Conservation (phyloP, 35 echinoderm and acorn worm genomes). For the Holothuria glaberrima region DNA sequence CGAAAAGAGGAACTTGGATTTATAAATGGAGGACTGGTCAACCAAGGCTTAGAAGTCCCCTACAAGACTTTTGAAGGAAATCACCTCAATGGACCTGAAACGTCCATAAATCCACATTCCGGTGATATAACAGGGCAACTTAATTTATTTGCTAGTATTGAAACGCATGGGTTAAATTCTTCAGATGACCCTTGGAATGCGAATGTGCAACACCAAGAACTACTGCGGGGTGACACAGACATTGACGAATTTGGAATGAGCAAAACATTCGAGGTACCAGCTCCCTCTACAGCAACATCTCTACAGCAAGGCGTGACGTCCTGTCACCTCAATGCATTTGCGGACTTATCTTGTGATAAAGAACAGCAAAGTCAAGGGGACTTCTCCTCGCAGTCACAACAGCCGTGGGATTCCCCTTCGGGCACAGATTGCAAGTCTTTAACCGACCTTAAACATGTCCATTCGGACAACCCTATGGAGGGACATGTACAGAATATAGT, state of each 20-base stretch:
- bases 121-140: neutral
- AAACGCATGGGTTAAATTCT: neutral
- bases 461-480: too few relatives aligned
- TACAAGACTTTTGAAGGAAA: neutral
- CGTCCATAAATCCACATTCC: neutral
- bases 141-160: neutral
- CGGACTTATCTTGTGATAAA: too few relatives aligned
- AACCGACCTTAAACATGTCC: too few relatives aligned
- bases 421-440: too few relatives aligned
- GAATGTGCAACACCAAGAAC: neutral
- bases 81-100: neutral
- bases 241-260: constrained; percentile 15
- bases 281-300: too few relatives aligned
- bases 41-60: neutral
- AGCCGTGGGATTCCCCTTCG: too few relatives aligned
- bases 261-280: neutral
- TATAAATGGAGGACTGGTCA: neutral
- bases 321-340: too few relatives aligned
- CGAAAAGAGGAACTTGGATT: neutral
- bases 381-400: too few relatives aligned
- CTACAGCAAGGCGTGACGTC: too few relatives aligned
- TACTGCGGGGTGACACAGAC: neutral
- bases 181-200: too few relatives aligned
- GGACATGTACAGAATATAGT: too few relatives aligned
- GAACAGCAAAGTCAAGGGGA: too few relatives aligned